These are phyloP conservation scores for Oreochromis mossambicus DNA, from an alignment of 2,797 vertebrate species.

Conservation along the genomic window DNA sequence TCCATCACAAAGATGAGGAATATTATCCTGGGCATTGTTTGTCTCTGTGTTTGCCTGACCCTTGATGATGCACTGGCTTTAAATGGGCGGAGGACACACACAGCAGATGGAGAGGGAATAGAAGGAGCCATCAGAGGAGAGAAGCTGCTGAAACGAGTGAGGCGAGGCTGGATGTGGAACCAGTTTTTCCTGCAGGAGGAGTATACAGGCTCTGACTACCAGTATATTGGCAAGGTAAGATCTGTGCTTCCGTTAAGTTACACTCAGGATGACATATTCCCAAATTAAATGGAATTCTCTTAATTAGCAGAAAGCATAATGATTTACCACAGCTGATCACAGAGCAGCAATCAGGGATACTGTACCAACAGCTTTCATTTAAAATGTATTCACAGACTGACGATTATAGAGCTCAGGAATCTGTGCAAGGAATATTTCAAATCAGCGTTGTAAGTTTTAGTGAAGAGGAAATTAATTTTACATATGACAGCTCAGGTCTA, in stretches of 20 bases:
- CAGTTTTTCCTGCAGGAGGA: slow-evolving; percentile 96
- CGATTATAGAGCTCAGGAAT: not conserved
- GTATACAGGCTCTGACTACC: slow-evolving; percentile 89
- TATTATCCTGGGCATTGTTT: slow-evolving; percentile 36
- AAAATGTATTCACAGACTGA: not conserved
- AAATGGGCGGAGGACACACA: slow-evolving; percentile 62
- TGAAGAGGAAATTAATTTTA: not conserved
- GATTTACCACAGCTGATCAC: not conserved
- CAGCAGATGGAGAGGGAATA: not conserved
- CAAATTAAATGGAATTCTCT: not conserved
- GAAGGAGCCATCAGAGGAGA: not conserved
- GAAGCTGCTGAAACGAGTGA: slow-evolving; percentile 78
- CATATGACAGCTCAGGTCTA: no score
- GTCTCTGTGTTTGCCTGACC: slow-evolving; percentile 40
- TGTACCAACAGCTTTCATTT: not conserved
- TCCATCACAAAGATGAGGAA: slow-evolving; percentile 59
- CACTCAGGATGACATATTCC: not conserved
- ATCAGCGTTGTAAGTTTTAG: not conserved
- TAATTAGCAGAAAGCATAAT: not conserved
- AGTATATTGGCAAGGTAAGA: slow-evolving; percentile 94
- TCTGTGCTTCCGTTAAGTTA: not conserved
- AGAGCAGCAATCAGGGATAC: not conserved
- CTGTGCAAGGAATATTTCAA: not conserved
- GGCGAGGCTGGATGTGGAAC: slow-evolving; percentile 97
- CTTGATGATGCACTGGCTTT: slow-evolving; percentile 58